Base-by-base conservation (phyloP, 2,797 vertebrate genomes). In the Sebastes oblongus region DNA sequence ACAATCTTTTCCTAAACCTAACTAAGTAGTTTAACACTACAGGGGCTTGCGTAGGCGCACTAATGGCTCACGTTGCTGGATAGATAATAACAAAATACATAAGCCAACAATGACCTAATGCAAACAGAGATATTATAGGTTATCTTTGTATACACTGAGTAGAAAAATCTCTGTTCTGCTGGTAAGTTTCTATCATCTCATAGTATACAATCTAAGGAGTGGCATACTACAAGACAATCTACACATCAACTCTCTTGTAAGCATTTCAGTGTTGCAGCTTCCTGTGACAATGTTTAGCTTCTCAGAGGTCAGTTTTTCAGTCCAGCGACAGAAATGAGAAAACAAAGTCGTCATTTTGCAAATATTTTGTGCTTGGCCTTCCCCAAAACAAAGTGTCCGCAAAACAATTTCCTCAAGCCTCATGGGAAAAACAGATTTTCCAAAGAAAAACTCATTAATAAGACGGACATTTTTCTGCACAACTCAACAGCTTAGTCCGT, bases 381-480 rank as follows among this genome's bases (percentile, higher is more conserved):
- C n/a, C n/a, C 39, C 29, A n/a, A 76, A 74, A 78, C 58, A 64
- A 64, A 39, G 34, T 18, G 14, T 56, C 27, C 42, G 30, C 6
- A 68, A 84, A 88, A 78, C 58, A 60, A 78, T 83, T 84, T 79
- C 60, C 39, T 27, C 4, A 0, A 30, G 54, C 61, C 27, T 72
- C 66, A 50, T 25, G 68, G 71, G 39, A 68, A 59, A 65, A 16
- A 42, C 14, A 14, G 2, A 74, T 83, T 83, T 84, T 18, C 59
- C 32, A 77, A 77, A 81, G 68, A 80, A 75, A 86, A 87, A 72
- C 73, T 79, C 84, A 88, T 86, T 88, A 82, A 78, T 83, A 76
- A 88, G 74, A 81, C 42, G 3, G 46, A 84, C 79, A 66, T 79
- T 86, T 85, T 80, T 67, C 71, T 42, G 54, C 69, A 72, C 39